A percentile compares a stretch with the other conserved stretches of the same genome.
These are phyloP conservation scores for Trichonephila clavipes DNA, from an alignment of 1,140 invertebrate genomes.

Conservation along the genomic window DNA sequence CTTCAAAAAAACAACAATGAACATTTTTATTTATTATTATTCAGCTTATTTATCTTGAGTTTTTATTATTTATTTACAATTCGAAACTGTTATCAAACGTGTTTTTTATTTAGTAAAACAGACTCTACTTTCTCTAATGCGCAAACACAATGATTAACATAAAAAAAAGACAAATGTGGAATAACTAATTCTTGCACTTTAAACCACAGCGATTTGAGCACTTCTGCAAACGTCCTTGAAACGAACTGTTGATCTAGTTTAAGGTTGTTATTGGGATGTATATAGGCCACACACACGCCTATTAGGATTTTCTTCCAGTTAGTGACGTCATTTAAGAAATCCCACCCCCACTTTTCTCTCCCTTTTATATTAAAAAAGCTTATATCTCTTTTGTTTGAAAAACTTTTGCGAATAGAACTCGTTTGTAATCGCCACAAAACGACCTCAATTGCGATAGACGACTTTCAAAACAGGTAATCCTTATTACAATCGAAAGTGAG, in stretches of 20 bases:
- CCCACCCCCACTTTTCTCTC: not conserved
- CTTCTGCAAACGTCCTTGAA: conserved; percentile 35
- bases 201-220: not conserved
- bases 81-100: not conserved
- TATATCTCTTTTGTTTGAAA: not conserved
- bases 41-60: not conserved
- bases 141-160: not conserved
- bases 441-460: not conserved
- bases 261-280: conserved; percentile 7
- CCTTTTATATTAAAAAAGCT: not conserved
- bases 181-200: not conserved
- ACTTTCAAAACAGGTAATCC: conserved; percentile 2
- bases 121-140: not conserved
- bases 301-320: no score
- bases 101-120: not conserved
- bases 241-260: conserved; percentile 36
- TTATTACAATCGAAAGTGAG: conserved; percentile 8
- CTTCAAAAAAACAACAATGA: not conserved
- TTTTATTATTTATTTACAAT: not conserved
- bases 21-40: not conserved
- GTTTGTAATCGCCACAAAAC: conserved; percentile 39
- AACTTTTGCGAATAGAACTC: conserved; percentile 36
- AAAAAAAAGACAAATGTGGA: not conserved
- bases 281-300: conserved; percentile 40
- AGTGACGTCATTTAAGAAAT: not conserved